Evolutionary conservation across 2,797 vertebrate species (phyloP).

Genomic region (Microctenopoma stevenorrisi): DNA sequence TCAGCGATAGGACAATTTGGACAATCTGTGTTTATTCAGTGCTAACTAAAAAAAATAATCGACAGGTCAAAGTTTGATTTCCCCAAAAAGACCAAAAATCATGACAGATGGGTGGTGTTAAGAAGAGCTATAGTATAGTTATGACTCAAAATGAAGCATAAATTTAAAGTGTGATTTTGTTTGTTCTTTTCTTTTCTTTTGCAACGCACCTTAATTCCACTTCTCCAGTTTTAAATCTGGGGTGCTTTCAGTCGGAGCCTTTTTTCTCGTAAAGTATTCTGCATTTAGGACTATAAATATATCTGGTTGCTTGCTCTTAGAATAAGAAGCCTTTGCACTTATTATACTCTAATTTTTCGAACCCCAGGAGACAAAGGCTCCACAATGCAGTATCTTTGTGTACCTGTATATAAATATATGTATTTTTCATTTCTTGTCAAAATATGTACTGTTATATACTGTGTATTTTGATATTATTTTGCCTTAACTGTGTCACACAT

Average conservation of each 20-base stretch:
- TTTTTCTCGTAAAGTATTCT: conserved; percentile 44
- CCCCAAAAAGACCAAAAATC: conserved; percentile 5
- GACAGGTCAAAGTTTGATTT: background rate
- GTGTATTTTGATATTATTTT: conserved; percentile 61
- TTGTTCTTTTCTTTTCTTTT: background rate
- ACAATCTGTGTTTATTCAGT: too few species aligned
- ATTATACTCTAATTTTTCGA: conserved; percentile 38
- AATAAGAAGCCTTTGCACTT: conserved; percentile 34
- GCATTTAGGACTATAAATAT: conserved; percentile 40
- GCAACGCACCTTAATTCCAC: background rate
- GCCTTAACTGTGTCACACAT: conserved; percentile 59
- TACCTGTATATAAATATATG: conserved; percentile 71
- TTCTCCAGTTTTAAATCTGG: conserved; percentile 10
- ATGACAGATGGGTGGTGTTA: background rate
- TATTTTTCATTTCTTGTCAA: conserved; percentile 39
- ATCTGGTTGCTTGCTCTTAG: conserved; percentile 38
- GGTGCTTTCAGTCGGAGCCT: conserved; percentile 24
- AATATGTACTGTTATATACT: conserved; percentile 52
- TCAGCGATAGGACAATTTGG: background rate
- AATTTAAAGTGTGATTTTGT: background rate
- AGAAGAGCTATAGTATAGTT: background rate
- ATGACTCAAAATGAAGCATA: conserved; percentile 30
- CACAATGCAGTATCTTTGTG: conserved; percentile 80
- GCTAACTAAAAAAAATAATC: background rate
- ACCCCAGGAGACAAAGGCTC: conserved; percentile 55